Base-by-base conservation (phyloP, 2,888 invertebrate species). In the Ophioninae sp. region DNA sequence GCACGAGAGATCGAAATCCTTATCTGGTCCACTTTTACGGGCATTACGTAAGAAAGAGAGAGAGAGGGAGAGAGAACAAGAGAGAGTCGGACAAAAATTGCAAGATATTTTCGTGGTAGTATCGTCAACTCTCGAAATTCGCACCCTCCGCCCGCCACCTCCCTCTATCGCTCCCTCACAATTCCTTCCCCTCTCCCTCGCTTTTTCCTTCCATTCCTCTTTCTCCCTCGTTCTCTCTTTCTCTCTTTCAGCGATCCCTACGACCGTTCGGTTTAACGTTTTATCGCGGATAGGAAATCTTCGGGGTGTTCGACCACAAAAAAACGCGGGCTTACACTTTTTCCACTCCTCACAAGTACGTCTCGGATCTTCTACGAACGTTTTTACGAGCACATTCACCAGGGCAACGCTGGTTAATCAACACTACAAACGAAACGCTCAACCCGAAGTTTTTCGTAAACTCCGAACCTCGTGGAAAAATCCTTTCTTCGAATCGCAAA, bases 21-120 rank as follows among this genome's bases (percentile, higher is more conserved):
- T 89, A 89, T 89, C 89, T 85, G 81, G 86, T 88, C 87, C 85
- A 85, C 86, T 88, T 87, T 87, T 87, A 85, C 87, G 81, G 88
- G 21, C 41, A 68, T 23, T 21, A 41, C n/a, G 21, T 65, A 30
- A 37, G 21, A 57, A 17, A 65, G 68, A 79, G 59, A 70, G 44
- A 57, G 17, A 64, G 44, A 23, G 59, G 57, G 57, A 61, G 56
- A 68, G 7, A 17, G 30, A 57, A 41, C 8, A 59, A n/a, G 13
- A 6, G 50, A 17, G 17, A 50, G 50, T 17, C 50, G 13, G 61
- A 67, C 64, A 39, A 56, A 84, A 75, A 78, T 37, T 62, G 56
- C 7, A 59, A 79, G 61, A 72, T n/a, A 13, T 62, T 50, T 68
- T 81, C 57, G 81, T 20, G 50, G 59, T 61, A 59, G 73, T 81